Evolutionary conservation across 2,113 vertebrate species (phyloP), one percentile per base, ranked within the genome.

Genomic region (Anser brachyrhynchus): DNA sequence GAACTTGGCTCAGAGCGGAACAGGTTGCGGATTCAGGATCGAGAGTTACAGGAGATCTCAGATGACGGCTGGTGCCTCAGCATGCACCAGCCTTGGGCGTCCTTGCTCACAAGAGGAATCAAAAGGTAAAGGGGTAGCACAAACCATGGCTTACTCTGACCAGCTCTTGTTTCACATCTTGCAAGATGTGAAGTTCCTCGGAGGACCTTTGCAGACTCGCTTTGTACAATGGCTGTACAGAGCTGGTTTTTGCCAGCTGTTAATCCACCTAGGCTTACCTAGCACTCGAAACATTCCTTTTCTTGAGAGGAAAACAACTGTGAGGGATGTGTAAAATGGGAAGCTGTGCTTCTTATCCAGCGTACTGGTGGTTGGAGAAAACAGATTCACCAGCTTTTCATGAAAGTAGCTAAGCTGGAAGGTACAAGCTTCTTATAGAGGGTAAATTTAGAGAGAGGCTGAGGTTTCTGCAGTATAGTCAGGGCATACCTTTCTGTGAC

Each of bases 1-100:
- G 92, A 87, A 3, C 37, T 89, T 35, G 95, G 66, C 65, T 95
- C 35, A 1, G 97, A 98, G 72, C 98, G 99, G 23, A 97, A 64
- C 81, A 97, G 98, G 52, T 77, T 99, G 92, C 96, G 99, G 33
- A 98, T 99, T 39, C 99, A 99, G 96, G 99, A 99, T 90, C 98
- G 98, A 55, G 99, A 99, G 97, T 97, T 99, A 94, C 99, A 99
- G 93, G 99, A 99, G 97, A 99, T 99, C 92, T 98, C 98, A 3
- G 99, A 99, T 41, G 98, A 98, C 5, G 99, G 99, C 71, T 99
- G 98, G 99, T 99, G 99, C 95, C 99, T 99, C 92, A 99, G 99
- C 97, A 97, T 99, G 98, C 99, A 99, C 97, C 99, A 99, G 70
- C 99, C 99, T 3, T 99, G 99, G 99, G 99, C 99, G 66, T 99